Percentiles rank a stretch among this genome's conserved stretches.
These are phyloP conservation scores for Heliconius congener DNA, from an alignment of 1,140 invertebrate species.

Conservation along the genomic window DNA sequence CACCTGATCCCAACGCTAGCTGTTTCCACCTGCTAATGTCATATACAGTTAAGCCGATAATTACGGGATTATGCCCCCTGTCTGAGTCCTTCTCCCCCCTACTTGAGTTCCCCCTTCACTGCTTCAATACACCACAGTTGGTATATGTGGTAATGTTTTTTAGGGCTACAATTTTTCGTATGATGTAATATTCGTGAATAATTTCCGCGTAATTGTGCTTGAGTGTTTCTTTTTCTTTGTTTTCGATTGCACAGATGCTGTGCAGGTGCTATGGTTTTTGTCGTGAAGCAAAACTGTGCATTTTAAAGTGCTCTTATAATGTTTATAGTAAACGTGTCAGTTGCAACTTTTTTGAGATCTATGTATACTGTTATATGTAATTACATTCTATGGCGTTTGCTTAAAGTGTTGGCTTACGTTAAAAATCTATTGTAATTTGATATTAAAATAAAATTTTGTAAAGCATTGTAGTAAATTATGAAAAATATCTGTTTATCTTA, in stretches of 20 bases:
- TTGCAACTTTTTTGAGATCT: background rate
- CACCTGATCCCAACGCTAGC: constrained; percentile 52
- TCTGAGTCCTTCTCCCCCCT: constrained; percentile 53
- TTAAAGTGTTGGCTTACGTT: no score
- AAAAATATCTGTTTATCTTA: no score
- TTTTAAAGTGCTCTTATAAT: constrained; percentile 40
- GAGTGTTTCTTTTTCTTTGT: constrained; percentile 52
- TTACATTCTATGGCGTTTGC: background rate
- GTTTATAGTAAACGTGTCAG: constrained; percentile 19
- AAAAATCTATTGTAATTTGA: no score
- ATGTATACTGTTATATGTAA: background rate
- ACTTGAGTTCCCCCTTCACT: constrained; percentile 53
- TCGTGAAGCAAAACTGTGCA: constrained; percentile 42
- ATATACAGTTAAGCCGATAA: constrained; percentile 76
- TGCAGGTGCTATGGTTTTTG: constrained; percentile 45
- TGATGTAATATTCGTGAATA: constrained; percentile 70
- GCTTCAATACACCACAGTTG: constrained; percentile 66
- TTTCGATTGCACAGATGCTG: constrained; percentile 40
- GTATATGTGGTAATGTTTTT: constrained; percentile 74
- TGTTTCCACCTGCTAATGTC: constrained; percentile 70
- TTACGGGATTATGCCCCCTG: constrained; percentile 72
- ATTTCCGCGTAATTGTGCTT: constrained; percentile 67
- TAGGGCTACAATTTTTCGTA: constrained; percentile 74
- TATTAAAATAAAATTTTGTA: no score
- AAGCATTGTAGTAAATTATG: no score